Evolutionary conservation across 2,797 vertebrate species (phyloP), one percentile per base, ranked within the genome.

Genomic region (Falco naumanni): DNA sequence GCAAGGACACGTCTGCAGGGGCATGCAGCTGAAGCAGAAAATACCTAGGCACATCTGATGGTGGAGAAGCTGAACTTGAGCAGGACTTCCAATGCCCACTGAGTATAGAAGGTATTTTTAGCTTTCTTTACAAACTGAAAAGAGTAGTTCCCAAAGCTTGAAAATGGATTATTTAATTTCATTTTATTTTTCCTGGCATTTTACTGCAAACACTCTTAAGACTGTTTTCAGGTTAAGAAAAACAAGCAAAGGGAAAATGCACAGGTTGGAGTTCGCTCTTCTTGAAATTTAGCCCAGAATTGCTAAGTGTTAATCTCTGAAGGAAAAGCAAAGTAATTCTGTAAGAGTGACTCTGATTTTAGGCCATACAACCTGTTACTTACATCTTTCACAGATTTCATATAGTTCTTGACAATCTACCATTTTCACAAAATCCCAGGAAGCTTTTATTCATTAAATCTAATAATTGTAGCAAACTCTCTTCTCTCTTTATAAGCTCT

Each of bases 241-340:
- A 97, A 96, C 61, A 97, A 97, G 85, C 4, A 3, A 84, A 57
- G 89, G 77, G 96, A 87, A 90, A 97, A 96, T 89, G 53, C 48
- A 92, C 92, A 93, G 96, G 95, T 94, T 76, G 89, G 92, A 88
- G 89, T 64, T 95, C 37, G 21, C 51, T 95, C 89, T 89, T 93
- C 77, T 97, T 96, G 91, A 97, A 91, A 94, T 86, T 89, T 89
- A 96, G 95, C 97, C 96, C 97, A 97, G 95, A 96, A 91, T 69
- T 94, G 84, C 91, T 86, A 97, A 96, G 97, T 96, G 89, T 90
- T 97, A 97, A 97, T 90, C 90, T 96, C 71, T 76, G 74, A 84
- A 97, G 96, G 93, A 97, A 98, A 98, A 97, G 87, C 79, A 96
- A 97, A 96, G 77, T 94, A 97, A 97, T 93, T 92, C 85, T 87